Conservation (phyloP, 1,140 invertebrate species). For the Odontomachus brunneus region DNA sequence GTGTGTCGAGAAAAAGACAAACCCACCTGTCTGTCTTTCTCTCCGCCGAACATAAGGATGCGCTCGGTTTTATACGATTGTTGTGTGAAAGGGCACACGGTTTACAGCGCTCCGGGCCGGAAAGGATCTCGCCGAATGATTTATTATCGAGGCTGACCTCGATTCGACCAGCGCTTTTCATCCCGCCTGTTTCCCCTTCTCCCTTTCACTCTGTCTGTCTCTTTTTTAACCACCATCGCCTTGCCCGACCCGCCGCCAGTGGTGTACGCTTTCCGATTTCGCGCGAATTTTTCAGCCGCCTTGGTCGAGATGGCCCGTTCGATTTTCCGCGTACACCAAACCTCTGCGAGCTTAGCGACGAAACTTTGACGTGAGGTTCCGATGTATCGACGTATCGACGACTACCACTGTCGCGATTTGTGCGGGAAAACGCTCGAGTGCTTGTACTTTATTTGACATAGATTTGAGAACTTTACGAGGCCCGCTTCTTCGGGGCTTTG, state of each 20-base stretch:
- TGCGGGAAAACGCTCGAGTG: no score
- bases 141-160: constrained; percentile 57
- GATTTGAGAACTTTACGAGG: constrained; percentile 29
- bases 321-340: constrained; percentile 32
- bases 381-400: not conserved
- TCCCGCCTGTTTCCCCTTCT: not conserved
- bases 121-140: constrained; percentile 53
- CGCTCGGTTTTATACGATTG: constrained; percentile 19
- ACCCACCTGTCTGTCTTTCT: not conserved
- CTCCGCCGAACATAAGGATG: not conserved
- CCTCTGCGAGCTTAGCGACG: not conserved
- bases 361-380: not conserved
- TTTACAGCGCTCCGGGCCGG: constrained; percentile 20
- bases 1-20: no score
- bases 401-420: no score
- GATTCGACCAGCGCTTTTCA: constrained; percentile 58
- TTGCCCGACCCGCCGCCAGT: not conserved
- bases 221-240: not conserved
- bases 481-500: constrained; percentile 12
- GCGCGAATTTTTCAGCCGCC: constrained; percentile 9
- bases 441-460: no score
- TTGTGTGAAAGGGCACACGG: constrained; percentile 35
- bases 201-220: no score
- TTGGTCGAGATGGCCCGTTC: constrained; percentile 4
- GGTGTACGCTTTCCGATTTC: constrained; percentile 4